Percentiles rank a stretch among this genome's conserved stretches.
Conservation (phyloP, 1,140 invertebrate genomes). For the Bradysia coprophila region DNA sequence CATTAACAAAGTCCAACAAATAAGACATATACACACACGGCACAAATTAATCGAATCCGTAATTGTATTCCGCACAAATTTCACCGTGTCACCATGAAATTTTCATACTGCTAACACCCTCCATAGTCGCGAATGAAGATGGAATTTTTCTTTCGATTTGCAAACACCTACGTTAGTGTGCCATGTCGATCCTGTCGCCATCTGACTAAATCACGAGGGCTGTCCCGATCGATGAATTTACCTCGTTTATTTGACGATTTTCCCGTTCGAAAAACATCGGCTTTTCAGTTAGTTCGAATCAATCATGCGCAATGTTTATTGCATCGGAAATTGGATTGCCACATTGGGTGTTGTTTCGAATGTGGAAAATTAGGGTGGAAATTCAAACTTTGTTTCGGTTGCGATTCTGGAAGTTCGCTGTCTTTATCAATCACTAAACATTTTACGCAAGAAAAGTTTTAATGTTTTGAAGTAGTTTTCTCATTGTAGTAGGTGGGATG, state of each 20-base stretch:
- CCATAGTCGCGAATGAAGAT: not conserved
- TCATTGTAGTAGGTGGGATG: too few relatives aligned
- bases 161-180: not conserved
- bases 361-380: not conserved
- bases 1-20: constrained; percentile 3
- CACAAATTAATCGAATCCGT: too few relatives aligned
- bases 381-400: not conserved
- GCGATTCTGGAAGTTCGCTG: too few relatives aligned
- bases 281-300: not conserved
- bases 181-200: not conserved
- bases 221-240: not conserved
- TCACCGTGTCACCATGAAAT: not conserved
- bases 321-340: too few relatives aligned
- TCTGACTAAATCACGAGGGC: not conserved
- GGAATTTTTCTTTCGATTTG: not conserved
- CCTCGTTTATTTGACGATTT: not conserved
- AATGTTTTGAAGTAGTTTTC: too few relatives aligned
- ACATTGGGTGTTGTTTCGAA: not conserved
- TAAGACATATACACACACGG: not conserved
- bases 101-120: not conserved
- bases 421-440: not conserved
- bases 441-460: not conserved
- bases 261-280: not conserved
- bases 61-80: too few relatives aligned
- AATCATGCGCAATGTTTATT: not conserved